These are phyloP conservation scores for Scaptomyza polygonia DNA, from an alignment of 2,888 invertebrate species.

Conservation along the genomic window DNA sequence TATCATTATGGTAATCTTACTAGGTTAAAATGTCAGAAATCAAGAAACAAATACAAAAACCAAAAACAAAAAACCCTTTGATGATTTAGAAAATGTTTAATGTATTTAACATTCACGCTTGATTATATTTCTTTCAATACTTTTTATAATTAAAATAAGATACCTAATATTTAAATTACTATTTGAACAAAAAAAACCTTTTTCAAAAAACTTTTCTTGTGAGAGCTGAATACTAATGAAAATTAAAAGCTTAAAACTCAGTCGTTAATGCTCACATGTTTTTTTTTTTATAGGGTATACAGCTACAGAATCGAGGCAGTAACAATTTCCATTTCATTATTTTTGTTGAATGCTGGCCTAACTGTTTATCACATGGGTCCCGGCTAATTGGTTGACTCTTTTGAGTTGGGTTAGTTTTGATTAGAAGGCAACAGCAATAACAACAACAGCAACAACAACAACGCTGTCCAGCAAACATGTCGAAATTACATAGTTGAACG, in stretches of 20 bases:
- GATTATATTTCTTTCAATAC: no score
- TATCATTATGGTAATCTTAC: neutral
- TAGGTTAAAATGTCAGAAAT: neutral
- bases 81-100: no score
- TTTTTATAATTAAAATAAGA: no score
- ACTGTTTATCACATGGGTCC: slow-evolving; percentile 70
- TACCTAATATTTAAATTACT: no score
- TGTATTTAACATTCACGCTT: no score
- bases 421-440: slow-evolving; percentile 48
- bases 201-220: no score
- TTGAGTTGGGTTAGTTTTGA: slow-evolving; percentile 69
- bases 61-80: neutral
- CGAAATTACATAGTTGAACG: slow-evolving; percentile 47
- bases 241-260: no score
- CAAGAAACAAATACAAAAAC: neutral
- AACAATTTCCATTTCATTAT: slow-evolving; percentile 51
- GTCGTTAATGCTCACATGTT: neutral
- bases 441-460: slow-evolving; percentile 7
- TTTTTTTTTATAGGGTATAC: slow-evolving; percentile 12
- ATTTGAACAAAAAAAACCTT: no score
- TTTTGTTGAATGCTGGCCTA: slow-evolving; percentile 46
- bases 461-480: slow-evolving; percentile 31
- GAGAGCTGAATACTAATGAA: no score
- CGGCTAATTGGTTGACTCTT: slow-evolving; percentile 61
- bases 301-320: slow-evolving; percentile 15